These are phyloP conservation scores for Rhinoraja longicauda DNA, from an alignment of 2,797 vertebrate genomes.

Conservation along the genomic window DNA sequence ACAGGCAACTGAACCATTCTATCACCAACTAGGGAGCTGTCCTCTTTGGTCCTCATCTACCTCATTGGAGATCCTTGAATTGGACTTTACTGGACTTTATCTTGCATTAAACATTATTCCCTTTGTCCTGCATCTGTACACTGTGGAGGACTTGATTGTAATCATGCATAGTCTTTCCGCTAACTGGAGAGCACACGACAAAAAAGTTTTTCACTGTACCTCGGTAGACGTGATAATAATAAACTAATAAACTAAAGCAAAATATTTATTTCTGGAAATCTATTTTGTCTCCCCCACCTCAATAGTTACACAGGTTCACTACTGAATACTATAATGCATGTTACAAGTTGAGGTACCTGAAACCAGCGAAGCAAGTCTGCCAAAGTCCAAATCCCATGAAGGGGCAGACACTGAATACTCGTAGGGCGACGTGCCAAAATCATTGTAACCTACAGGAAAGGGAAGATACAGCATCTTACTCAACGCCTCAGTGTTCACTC, in stretches of 20 bases:
- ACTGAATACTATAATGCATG: background rate
- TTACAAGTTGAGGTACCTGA: conserved; percentile 59
- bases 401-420: conserved; percentile 69
- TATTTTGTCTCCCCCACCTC: too few relatives aligned
- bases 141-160: too few relatives aligned
- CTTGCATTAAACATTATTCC: too few relatives aligned
- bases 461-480: background rate
- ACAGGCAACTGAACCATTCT: too few relatives aligned
- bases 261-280: background rate
- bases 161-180: too few relatives aligned
- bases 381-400: conserved; percentile 67
- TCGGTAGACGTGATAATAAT: too few relatives aligned
- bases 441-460: conserved; percentile 65
- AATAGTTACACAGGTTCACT: background rate
- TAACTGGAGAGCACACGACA: too few relatives aligned
- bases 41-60: too few relatives aligned
- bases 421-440: conserved; percentile 78
- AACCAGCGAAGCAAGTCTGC: conserved; percentile 68
- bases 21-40: too few relatives aligned
- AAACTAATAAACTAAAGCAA: background rate
- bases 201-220: too few relatives aligned
- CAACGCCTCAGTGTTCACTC: background rate
- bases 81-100: too few relatives aligned
- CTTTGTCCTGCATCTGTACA: background rate
- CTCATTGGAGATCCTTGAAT: too few relatives aligned